Base-by-base conservation (phyloP, 1,140 invertebrate genomes). In the Drosophila equinoxialis region DNA sequence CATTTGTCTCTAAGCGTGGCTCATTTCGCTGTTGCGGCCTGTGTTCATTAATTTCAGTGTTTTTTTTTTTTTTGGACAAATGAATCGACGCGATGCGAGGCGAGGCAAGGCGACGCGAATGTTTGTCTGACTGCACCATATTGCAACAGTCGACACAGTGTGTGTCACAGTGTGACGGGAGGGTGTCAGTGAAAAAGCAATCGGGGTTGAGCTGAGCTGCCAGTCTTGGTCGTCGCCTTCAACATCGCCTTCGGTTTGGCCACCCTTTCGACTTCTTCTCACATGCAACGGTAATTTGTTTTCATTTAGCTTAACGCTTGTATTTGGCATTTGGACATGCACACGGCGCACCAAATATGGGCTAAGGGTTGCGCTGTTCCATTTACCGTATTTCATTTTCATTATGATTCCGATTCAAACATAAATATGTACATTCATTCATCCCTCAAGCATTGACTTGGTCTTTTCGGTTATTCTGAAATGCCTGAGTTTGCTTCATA, bases 281-380 rank as follows among this genome's bases (percentile, higher is more conserved):
- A 68, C 86, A 87, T 90, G 83, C 87, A 90, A 90, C 73, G 64
- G 86, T 90, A 90, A 90, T 90, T 90, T 90, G 86, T 90, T 90
- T 90, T 90, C 87, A 90, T 90, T 90, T 90, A 90, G 79, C 80
- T 90, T 80, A 87, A 84, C 80, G 87, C 82, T 90, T 90, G 81
- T 90, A 81, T 90, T 81, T 82, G 87, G 79, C 82, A 86, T 80
- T 90, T 83, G 74, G 87, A 90, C 87, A 90, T 90, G 86, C 86
- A 90, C 79, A 78, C 73, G 80, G 42, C 74, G 68, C 73, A 51
- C 14, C 17, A 6, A 39, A 11, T 4, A 39, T 11, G 65, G 71
- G 14, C 37, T 45, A 74, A 67, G 60, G 71, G 82, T 86, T 86
- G 82, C 63, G 74, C 66, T 66, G 42, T 10, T 37, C 54, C 20